phyloP scores from a whole-genome alignment of 2,888 invertebrate species.

The Diloba caeruleocephala region DNA sequence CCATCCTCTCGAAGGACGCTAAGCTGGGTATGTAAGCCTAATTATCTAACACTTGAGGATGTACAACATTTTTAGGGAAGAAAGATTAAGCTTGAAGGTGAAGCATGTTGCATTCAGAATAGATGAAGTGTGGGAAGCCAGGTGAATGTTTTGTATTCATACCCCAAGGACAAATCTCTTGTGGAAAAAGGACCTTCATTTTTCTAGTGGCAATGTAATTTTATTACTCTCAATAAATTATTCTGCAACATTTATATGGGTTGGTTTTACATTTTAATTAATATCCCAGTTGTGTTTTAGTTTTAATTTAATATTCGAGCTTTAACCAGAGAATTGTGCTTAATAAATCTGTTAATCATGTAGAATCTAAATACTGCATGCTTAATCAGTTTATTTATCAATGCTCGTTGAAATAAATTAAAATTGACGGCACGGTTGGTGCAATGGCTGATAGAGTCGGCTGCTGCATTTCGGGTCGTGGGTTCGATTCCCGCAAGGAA shows the following conservation, averaged over 20 bases:
- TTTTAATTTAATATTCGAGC: slow-evolving; percentile 19
- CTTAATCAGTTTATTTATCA: not conserved
- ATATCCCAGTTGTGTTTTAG: slow-evolving; percentile 4
- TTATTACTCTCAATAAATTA: slow-evolving; percentile 5
- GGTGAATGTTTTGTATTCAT: not conserved
- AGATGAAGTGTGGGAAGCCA: no score
- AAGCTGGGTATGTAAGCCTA: no score
- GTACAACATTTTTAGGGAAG: no score
- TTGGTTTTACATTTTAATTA: slow-evolving; percentile 13
- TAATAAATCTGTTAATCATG: slow-evolving; percentile 24
- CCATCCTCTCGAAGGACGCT: no score
- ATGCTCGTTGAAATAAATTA: not conserved
- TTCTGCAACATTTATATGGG: slow-evolving; percentile 1
- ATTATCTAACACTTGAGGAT: no score
- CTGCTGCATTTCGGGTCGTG: no score
- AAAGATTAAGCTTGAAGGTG: no score
- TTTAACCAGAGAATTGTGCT: not conserved
- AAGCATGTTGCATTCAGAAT: no score
- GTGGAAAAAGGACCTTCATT: not conserved
- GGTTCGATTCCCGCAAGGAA: no score
- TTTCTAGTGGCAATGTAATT: not conserved
- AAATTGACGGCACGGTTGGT: not conserved
- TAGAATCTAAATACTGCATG: slow-evolving; percentile 3
- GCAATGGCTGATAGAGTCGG: no score
- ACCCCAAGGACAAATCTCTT: not conserved